Percentiles rank a stretch among this genome's conserved stretches.
Conservation (phyloP, 1,140 invertebrate genomes). For the Atopsyche davidsoni region DNA sequence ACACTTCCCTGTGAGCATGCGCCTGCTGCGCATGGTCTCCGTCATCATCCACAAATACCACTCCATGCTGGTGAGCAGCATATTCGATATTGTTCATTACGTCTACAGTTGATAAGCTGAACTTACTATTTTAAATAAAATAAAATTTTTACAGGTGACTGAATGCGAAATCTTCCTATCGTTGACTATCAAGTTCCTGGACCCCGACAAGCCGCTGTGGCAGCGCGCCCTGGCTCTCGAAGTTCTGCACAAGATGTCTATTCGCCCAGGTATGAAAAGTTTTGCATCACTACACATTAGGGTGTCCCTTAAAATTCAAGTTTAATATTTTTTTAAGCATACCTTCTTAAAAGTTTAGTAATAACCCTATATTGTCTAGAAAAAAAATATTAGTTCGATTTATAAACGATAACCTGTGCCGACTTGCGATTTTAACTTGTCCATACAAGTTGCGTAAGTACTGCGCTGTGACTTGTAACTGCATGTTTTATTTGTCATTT, state of each 20-base stretch:
- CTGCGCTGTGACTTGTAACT: no score
- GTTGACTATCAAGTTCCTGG: conserved; percentile 93
- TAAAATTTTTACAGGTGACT: conserved; percentile 69
- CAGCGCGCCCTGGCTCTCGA: conserved; percentile 91
- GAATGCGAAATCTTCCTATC: conserved; percentile 99
- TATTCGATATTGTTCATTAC: neutral
- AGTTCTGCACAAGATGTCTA: conserved; percentile 90
- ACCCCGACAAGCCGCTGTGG: conserved; percentile 94
- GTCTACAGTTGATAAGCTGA: neutral
- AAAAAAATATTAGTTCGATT: no score
- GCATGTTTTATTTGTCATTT: no score
- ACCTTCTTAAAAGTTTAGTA: no score
- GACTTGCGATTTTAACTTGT: no score
- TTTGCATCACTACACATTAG: no score
- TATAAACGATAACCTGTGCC: no score
- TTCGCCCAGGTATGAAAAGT: conserved; percentile 76
- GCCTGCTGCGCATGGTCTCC: conserved; percentile 86
- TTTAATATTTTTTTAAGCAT: no score
- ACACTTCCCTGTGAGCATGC: conserved; percentile 95
- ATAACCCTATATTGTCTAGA: no score
- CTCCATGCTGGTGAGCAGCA: conserved; percentile 70
- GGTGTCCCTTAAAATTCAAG: no score
- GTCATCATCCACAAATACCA: conserved; percentile 94
- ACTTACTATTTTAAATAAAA: conserved; percentile 5
- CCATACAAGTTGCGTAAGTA: no score